Percentiles rank a stretch among this genome's conserved stretches.
phyloP scores from a whole-genome alignment of 2,888 invertebrate species.

The Stenoptilia bipunctidactyla region DNA sequence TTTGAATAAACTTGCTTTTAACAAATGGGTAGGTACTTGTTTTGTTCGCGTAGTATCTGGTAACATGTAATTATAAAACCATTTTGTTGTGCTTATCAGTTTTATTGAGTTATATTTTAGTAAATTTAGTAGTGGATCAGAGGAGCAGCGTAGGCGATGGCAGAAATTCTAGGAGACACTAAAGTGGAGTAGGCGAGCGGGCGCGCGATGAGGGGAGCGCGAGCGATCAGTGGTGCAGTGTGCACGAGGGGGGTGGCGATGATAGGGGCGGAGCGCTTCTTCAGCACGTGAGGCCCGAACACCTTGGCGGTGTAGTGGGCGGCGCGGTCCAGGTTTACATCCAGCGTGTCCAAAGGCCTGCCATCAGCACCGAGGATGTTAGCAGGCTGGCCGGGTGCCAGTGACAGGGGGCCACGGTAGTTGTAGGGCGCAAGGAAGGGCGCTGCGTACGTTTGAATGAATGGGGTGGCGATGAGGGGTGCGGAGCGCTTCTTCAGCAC shows the following conservation, averaged over 20 bases:
- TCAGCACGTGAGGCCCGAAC: slow-evolving; percentile 36
- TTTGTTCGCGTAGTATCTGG: too few species aligned
- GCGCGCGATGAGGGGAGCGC: background rate
- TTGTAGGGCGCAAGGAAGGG: slow-evolving; percentile 28
- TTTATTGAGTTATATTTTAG: too few species aligned
- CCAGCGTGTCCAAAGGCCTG: slow-evolving; percentile 54
- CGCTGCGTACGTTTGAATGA: too few species aligned
- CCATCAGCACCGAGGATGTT: slow-evolving; percentile 50
- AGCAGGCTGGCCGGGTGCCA: slow-evolving; percentile 57
- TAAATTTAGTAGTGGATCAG: too few species aligned
- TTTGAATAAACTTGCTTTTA: too few species aligned
- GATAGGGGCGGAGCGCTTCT: slow-evolving; percentile 20
- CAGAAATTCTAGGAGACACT: slow-evolving; percentile 14
- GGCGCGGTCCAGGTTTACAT: slow-evolving; percentile 55
- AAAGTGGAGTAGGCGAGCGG: background rate
- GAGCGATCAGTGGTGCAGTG: slow-evolving; percentile 8
- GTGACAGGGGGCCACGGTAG: slow-evolving; percentile 51
- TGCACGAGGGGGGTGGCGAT: slow-evolving; percentile 8
- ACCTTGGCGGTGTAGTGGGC: slow-evolving; percentile 54
- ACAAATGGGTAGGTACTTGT: too few species aligned
- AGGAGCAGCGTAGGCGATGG: background rate
- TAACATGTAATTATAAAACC: too few species aligned
- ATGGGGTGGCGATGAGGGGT: too few species aligned
- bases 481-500: slow-evolving; percentile 7
- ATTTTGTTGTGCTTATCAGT: too few species aligned